These are phyloP conservation scores for Sparidentex hasta DNA, from an alignment of 2,797 vertebrate species.

Conservation along the genomic window DNA sequence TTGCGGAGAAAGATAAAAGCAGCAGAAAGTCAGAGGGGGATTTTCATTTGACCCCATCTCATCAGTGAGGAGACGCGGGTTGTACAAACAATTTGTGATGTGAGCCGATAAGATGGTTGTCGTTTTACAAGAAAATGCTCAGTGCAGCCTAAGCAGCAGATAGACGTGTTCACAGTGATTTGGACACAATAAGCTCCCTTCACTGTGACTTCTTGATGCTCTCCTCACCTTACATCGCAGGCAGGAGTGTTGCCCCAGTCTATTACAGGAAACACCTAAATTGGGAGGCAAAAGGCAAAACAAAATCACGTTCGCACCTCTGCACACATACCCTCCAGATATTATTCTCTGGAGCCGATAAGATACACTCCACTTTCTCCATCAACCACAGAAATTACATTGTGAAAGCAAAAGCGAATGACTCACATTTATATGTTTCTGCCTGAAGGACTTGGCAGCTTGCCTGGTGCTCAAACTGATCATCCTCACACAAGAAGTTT, in stretches of 20 bases:
- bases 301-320: background rate
- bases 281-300: slow-evolving; percentile 31
- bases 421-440: slow-evolving; percentile 98
- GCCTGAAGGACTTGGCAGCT: slow-evolving; percentile 98
- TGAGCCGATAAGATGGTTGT: background rate
- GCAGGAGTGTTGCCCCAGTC: slow-evolving; percentile 96
- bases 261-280: slow-evolving; percentile 95
- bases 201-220: background rate
- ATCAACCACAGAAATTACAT: slow-evolving; percentile 11
- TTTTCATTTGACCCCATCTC: background rate
- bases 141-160: background rate
- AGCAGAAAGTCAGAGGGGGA: background rate
- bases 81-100: background rate
- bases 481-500: slow-evolving; percentile 98
- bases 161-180: background rate
- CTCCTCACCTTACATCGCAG: slow-evolving; percentile 95
- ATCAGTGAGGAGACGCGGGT: background rate
- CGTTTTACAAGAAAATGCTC: background rate
- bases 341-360: background rate
- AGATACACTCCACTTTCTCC: background rate
- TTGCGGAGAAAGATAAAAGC: background rate
- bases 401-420: background rate
- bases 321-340: slow-evolving; percentile 11
- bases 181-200: background rate
- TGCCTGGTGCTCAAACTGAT: slow-evolving; percentile 99